Conservation (phyloP, 2,113 vertebrate genomes). For the Urocolius indicus region DNA sequence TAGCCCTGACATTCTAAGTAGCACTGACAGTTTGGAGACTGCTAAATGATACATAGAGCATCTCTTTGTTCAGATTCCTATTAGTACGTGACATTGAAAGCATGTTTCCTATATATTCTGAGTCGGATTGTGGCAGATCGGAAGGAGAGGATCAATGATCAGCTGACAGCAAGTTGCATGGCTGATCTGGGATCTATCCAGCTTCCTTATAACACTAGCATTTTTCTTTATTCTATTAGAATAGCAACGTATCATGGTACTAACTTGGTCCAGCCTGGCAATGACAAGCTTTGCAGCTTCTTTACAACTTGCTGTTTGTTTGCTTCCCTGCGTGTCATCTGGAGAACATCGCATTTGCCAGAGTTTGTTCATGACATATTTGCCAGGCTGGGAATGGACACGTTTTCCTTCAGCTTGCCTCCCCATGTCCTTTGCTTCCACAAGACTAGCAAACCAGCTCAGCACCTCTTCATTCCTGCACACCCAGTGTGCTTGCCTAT, state of each 20-base stretch:
- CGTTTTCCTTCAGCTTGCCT: not conserved
- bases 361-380: not conserved
- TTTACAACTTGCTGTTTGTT: not conserved
- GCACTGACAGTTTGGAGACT: not conserved
- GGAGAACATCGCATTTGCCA: not conserved
- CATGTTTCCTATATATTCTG: not conserved
- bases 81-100: not conserved
- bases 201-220: not conserved
- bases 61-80: not conserved
- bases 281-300: not conserved
- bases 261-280: not conserved
- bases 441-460: not conserved
- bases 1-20: not conserved
- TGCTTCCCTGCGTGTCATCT: not conserved
- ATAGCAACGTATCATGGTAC: not conserved
- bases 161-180: not conserved
- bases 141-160: not conserved
- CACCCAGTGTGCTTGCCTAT: not conserved
- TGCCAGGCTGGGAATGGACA: not conserved
- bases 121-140: not conserved
- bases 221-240: not conserved
- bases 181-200: not conserved
- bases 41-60: not conserved
- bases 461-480: not conserved
- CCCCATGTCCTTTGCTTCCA: not conserved